These are phyloP conservation scores for Amiota communis DNA, from an alignment of 2,888 invertebrate genomes.

Conservation along the genomic window DNA sequence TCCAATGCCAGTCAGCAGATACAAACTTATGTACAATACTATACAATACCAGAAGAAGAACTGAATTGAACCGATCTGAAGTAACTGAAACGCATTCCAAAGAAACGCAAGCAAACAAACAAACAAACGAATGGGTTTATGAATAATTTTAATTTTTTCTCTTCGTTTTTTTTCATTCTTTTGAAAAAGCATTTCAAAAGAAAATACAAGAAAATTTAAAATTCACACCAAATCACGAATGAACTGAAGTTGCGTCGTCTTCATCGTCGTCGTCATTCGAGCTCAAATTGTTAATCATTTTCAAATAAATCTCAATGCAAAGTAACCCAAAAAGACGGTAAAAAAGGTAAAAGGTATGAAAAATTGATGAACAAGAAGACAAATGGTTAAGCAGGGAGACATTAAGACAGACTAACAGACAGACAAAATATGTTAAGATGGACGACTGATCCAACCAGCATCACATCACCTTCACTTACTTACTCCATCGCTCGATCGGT, in stretches of 20 bases:
- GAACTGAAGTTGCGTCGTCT: neutral
- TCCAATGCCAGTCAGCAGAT: too few species aligned
- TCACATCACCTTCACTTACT: neutral
- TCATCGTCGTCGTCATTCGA: neutral
- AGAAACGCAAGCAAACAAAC: neutral
- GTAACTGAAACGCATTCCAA: conserved; percentile 21
- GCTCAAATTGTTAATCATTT: conserved; percentile 29
- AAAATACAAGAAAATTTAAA: conserved; percentile 1
- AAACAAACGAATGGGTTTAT: conserved; percentile 21
- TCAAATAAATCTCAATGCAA: conserved; percentile 22
- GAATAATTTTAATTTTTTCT: conserved; percentile 4
- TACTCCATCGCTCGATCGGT: too few species aligned
- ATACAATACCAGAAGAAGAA: conserved; percentile 25
- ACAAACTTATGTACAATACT: too few species aligned
- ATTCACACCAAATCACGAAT: conserved; percentile 23
- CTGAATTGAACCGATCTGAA: neutral
- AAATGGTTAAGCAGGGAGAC: neutral
- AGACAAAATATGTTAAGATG: neutral
- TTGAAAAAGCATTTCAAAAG: neutral
- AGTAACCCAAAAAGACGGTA: neutral
- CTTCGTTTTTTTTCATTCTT: neutral
- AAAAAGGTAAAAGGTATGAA: conserved; percentile 12
- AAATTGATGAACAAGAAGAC: conserved; percentile 13
- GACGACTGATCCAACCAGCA: neutral
- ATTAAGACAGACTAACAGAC: too few species aligned